A percentile compares a stretch with the other conserved stretches of the same genome.
Conservation (phyloP, 2,888 invertebrate genomes). For the Cosmia pyralina region DNA sequence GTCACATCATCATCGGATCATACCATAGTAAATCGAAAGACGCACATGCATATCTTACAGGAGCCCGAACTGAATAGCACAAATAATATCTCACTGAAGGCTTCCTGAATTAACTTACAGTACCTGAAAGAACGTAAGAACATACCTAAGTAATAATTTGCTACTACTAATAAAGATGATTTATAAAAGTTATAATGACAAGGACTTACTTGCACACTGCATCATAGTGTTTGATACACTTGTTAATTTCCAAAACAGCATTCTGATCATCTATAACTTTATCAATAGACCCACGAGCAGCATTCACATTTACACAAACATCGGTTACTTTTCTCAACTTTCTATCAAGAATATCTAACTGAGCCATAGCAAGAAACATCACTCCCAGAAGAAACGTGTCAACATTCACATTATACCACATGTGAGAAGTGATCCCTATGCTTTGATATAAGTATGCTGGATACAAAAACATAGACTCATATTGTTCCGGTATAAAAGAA, state of each 20-base stretch:
- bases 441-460: constrained; percentile 78
- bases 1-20: neutral
- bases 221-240: constrained; percentile 74
- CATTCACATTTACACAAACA: constrained; percentile 27
- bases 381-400: constrained; percentile 79
- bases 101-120: constrained; percentile 73
- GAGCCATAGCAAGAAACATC: constrained; percentile 77
- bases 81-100: constrained; percentile 78
- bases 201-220: constrained; percentile 74
- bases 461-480: constrained; percentile 70
- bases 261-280: constrained; percentile 52
- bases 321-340: constrained; percentile 72
- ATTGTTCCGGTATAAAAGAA: constrained; percentile 74
- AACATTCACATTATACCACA: constrained; percentile 76
- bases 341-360: constrained; percentile 76
- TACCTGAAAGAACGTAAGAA: constrained; percentile 71
- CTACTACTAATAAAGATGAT: no score
- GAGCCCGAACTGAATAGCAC: constrained; percentile 78
- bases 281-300: constrained; percentile 18
- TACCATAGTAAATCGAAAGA: constrained; percentile 78
- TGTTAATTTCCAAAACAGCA: constrained; percentile 68
- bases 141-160: neutral
- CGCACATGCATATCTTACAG: constrained; percentile 78
- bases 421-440: constrained; percentile 74
- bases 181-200: neutral